phyloP scores from a whole-genome alignment of 2,797 vertebrate genomes.

The Poliocrania exsul region DNA sequence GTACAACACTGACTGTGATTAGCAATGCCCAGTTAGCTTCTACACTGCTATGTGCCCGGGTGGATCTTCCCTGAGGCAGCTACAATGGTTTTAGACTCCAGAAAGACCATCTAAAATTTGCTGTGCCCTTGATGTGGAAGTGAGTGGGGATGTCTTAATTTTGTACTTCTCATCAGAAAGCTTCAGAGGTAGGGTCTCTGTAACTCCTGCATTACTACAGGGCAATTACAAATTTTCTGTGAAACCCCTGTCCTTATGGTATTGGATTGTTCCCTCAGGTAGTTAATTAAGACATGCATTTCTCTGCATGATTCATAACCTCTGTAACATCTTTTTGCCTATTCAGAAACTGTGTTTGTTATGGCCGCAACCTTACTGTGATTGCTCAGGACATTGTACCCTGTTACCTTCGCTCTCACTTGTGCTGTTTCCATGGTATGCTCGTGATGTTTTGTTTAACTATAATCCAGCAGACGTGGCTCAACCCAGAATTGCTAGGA shows the following conservation, averaged over 20 bases:
- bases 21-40: rapidly evolving
- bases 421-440: not conserved
- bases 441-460: not conserved
- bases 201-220: not conserved
- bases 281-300: not conserved
- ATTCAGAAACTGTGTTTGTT: not conserved
- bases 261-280: not conserved
- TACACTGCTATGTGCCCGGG: not conserved
- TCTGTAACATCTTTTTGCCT: not conserved
- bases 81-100: not conserved
- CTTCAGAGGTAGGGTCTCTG: not conserved
- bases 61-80: not conserved
- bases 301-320: not conserved
- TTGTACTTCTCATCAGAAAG: not conserved
- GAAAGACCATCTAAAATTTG: not conserved
- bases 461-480: not conserved
- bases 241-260: not conserved
- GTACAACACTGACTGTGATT: rapidly evolving
- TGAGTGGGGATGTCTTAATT: not conserved
- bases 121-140: not conserved
- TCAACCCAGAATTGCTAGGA: not conserved
- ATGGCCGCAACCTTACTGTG: not conserved
- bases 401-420: not conserved
- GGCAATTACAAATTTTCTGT: not conserved
- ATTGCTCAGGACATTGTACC: not conserved